Conservation (phyloP, 1,140 invertebrate species). For the Hycleus phaleratus region DNA sequence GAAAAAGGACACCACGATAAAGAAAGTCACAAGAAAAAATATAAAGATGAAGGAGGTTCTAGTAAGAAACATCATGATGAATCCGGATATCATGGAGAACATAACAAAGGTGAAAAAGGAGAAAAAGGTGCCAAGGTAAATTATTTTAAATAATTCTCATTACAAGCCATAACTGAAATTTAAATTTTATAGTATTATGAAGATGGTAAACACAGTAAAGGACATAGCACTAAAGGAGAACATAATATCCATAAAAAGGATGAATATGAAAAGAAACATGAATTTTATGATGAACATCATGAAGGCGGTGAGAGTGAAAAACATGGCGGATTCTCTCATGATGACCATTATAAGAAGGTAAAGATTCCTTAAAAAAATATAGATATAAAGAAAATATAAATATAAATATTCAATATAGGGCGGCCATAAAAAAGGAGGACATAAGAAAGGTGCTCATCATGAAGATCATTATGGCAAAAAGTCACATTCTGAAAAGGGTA, state of each 20-base stretch:
- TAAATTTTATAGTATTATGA: slow-evolving; percentile 47
- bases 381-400: background rate
- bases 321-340: slow-evolving; percentile 51
- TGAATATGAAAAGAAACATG: slow-evolving; percentile 63
- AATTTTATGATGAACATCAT: slow-evolving; percentile 64
- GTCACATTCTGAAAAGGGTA: slow-evolving; percentile 49
- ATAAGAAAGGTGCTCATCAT: slow-evolving; percentile 44
- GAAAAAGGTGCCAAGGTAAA: slow-evolving; percentile 48
- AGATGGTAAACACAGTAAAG: slow-evolving; percentile 59
- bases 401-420: slow-evolving; percentile 20
- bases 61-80: slow-evolving; percentile 19
- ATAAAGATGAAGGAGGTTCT: slow-evolving; percentile 17
- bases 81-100: slow-evolving; percentile 12
- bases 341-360: slow-evolving; percentile 49
- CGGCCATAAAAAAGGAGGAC: slow-evolving; percentile 41
- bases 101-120: slow-evolving; percentile 44
- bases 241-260: slow-evolving; percentile 67
- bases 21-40: slow-evolving; percentile 34
- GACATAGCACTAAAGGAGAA: slow-evolving; percentile 62
- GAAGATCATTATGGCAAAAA: slow-evolving; percentile 51
- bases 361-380: background rate
- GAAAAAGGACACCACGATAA: slow-evolving; percentile 58
- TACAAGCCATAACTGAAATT: background rate
- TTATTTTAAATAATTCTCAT: no score
- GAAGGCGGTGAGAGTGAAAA: slow-evolving; percentile 57